Evolutionary conservation across 2,888 invertebrate species (phyloP).

Genomic region (Athripsodes cinereus): DNA sequence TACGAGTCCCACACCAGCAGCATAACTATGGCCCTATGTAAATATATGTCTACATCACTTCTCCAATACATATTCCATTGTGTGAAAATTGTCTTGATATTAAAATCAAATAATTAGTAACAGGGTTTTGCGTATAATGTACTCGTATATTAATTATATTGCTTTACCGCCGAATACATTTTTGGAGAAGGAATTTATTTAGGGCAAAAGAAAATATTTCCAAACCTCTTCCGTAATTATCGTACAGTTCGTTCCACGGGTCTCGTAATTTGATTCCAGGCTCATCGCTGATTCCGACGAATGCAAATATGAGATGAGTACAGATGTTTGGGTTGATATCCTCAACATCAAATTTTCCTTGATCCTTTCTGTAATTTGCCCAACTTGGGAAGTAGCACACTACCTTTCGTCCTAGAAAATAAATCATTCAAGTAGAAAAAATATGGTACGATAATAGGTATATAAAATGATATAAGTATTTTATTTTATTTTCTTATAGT

Average conservation of each 20-base stretch:
- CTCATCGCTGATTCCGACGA: conserved; percentile 54
- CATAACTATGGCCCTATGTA: too few species aligned
- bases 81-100: too few species aligned
- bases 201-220: neutral
- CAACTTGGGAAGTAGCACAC: conserved; percentile 71
- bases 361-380: conserved; percentile 61
- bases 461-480: neutral
- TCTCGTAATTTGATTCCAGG: conserved; percentile 54
- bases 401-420: conserved; percentile 6
- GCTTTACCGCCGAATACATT: too few species aligned
- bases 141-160: too few species aligned
- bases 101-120: too few species aligned
- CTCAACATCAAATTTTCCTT: conserved; percentile 60
- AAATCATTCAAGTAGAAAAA: neutral
- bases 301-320: conserved; percentile 70
- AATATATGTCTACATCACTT: too few species aligned
- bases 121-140: too few species aligned
- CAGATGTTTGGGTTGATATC: conserved; percentile 63
- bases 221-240: conserved; percentile 45
- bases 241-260: conserved; percentile 55
- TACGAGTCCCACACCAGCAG: too few species aligned
- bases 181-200: too few species aligned
- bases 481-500: neutral
- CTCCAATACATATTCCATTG: too few species aligned
- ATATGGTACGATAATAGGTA: too few species aligned